Percentiles rank a stretch among this genome's conserved stretches.
Conservation (phyloP, 2,797 vertebrate genomes). For the Ceryle rudis region DNA sequence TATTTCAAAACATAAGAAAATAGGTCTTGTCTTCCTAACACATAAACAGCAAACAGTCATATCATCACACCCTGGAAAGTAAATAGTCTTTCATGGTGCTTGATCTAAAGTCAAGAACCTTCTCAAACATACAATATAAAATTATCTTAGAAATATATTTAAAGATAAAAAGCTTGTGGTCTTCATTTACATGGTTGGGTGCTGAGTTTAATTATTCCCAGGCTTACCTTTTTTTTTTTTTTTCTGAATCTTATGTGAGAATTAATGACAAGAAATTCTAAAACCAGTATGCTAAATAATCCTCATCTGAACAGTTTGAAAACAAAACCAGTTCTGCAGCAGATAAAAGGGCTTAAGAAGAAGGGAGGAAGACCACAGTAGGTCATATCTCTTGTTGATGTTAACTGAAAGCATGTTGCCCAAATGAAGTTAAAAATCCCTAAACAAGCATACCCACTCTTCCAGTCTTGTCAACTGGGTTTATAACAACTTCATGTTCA, state of each 20-base stretch:
- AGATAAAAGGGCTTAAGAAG: not conserved
- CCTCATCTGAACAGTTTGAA: not conserved
- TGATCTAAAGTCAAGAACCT: not conserved
- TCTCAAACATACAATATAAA: not conserved
- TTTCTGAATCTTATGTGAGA: not conserved
- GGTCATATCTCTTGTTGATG: not conserved
- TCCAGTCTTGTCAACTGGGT: not conserved
- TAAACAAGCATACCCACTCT: not conserved
- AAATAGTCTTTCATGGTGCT: not conserved
- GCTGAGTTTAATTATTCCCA: not conserved
- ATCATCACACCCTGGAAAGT: not conserved
- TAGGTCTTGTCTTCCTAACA: not conserved
- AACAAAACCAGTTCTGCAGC: not conserved
- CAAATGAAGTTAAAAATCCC: not conserved
- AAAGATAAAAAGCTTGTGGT: not conserved
- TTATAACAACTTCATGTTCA: not conserved
- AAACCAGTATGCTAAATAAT: not conserved
- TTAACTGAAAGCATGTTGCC: not conserved
- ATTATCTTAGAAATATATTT: not conserved
- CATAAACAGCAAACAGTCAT: not conserved
- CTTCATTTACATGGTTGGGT: not conserved
- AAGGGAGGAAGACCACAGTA: not conserved
- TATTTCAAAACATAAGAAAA: not conserved
- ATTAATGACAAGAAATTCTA: not conserved
- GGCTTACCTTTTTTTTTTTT: not conserved